phyloP scores from a whole-genome alignment of 2,113 vertebrate genomes.

The Amblyornis subalaris region DNA sequence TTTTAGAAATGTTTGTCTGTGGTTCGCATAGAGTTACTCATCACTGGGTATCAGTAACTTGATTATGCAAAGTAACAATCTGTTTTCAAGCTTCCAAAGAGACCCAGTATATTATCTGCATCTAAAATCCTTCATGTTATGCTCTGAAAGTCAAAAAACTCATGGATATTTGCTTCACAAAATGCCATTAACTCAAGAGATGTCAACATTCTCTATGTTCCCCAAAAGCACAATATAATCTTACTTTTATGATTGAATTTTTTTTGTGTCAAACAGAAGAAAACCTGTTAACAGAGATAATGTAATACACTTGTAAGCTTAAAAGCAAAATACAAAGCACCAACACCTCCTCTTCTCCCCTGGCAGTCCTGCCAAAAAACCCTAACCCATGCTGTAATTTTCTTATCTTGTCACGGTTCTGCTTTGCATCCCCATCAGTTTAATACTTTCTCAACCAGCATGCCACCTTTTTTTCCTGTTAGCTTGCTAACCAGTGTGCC shows the following conservation, averaged over 20 bases:
- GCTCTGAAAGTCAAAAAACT: not conserved
- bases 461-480: not conserved
- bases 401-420: not conserved
- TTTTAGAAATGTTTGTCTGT: not conserved
- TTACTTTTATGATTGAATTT: not conserved
- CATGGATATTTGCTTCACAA: not conserved
- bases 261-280: not conserved
- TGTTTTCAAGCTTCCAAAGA: conserved; percentile 13
- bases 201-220: not conserved
- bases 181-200: not conserved
- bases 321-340: not conserved
- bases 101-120: not conserved
- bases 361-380: not conserved
- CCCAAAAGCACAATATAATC: not conserved
- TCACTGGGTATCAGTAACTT: conserved; percentile 3
- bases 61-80: conserved; percentile 42
- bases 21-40: not conserved
- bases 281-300: not conserved
- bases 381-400: not conserved
- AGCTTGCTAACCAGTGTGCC: not conserved
- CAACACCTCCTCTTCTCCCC: rapidly evolving
- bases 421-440: not conserved
- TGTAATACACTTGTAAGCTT: not conserved
- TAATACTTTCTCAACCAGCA: not conserved
- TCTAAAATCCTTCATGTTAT: not conserved